phyloP scores from a whole-genome alignment of 2,113 vertebrate genomes.

The Acanthisitta chloris region DNA sequence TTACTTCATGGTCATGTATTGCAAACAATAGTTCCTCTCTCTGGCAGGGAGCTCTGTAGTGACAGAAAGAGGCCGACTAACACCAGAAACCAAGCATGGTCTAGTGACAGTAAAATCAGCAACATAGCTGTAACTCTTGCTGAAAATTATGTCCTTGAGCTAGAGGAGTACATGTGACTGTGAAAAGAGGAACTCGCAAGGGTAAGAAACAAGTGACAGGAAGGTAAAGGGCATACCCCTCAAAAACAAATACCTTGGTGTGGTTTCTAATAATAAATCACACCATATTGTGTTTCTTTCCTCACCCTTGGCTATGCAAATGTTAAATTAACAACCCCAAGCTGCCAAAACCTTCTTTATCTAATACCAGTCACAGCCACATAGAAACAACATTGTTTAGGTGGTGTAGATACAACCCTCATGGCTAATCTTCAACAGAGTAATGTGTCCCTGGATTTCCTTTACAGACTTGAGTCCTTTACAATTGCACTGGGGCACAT shows the following conservation, averaged over 20 bases:
- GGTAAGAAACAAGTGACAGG: not conserved
- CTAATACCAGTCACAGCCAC: not conserved
- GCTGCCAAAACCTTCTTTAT: not conserved
- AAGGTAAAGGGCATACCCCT: not conserved
- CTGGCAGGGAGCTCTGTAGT: not conserved
- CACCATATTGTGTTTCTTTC: not conserved
- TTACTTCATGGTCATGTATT: not conserved
- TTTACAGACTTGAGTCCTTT: not conserved
- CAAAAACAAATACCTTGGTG: not conserved
- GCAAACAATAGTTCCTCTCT: not conserved
- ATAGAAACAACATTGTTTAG: not conserved
- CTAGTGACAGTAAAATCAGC: not conserved
- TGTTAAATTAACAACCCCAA: not conserved
- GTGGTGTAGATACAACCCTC: not conserved
- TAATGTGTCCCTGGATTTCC: not conserved
- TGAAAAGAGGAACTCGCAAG: not conserved
- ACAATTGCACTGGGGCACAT: accelerated
- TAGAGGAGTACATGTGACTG: not conserved
- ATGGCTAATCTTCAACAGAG: not conserved
- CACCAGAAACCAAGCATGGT: not conserved
- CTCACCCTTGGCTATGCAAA: not conserved
- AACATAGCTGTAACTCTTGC: not conserved
- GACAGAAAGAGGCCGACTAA: not conserved
- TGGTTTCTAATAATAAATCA: not conserved
- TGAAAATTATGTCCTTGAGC: not conserved